Evolutionary conservation across 1,140 invertebrate genomes (phyloP).

Genomic region (Micrasema longulum): DNA sequence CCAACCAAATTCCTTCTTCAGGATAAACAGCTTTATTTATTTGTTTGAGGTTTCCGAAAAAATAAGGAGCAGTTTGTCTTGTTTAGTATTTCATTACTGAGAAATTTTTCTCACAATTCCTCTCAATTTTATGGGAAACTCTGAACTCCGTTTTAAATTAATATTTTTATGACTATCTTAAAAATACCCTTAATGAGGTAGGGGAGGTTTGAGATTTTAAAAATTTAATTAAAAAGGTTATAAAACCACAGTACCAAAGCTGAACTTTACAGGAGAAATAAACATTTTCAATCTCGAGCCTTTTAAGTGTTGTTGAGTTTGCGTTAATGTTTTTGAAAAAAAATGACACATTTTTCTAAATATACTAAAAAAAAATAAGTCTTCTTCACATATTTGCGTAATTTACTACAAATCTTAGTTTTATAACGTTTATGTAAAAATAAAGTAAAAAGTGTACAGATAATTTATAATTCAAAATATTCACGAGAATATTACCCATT

Average conservation of each 20-base stretch:
- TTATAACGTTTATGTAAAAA: neutral
- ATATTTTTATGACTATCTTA: slow-evolving; percentile 27
- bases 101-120: slow-evolving; percentile 13
- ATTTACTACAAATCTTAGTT: neutral
- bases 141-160: slow-evolving; percentile 16
- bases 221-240: slow-evolving; percentile 25
- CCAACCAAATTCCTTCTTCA: too few relatives aligned
- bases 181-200: slow-evolving; percentile 11
- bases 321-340: neutral
- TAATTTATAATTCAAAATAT: too few relatives aligned
- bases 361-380: neutral
- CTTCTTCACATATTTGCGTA: neutral
- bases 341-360: too few relatives aligned
- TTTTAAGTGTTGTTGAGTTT: neutral
- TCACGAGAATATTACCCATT: too few relatives aligned
- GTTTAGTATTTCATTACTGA: slow-evolving; percentile 5
- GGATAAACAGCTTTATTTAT: neutral
- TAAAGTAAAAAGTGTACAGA: too few relatives aligned
- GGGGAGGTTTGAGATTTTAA: slow-evolving; percentile 8
- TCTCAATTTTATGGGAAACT: slow-evolving; percentile 24
- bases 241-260: neutral
- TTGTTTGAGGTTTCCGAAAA: neutral
- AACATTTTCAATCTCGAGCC: neutral
- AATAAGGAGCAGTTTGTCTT: slow-evolving; percentile 6
- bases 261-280: neutral